Evolutionary conservation across 2,113 vertebrate genomes (phyloP).

Genomic region (Procavia capensis): DNA sequence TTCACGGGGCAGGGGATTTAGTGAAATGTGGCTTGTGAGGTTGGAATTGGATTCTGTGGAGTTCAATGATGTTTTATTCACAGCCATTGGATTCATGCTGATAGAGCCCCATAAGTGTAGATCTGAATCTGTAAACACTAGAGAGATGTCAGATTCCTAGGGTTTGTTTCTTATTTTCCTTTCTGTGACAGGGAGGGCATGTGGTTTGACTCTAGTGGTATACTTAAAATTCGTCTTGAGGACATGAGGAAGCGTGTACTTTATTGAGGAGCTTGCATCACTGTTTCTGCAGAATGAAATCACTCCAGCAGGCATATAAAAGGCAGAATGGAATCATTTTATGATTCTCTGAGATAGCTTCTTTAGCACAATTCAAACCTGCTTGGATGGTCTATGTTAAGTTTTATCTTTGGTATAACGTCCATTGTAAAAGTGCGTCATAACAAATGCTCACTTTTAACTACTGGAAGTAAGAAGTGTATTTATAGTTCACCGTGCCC

Average conservation of each 20-base stretch:
- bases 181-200: not conserved
- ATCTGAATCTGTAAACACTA: conserved; percentile 4
- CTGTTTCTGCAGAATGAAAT: conserved; percentile 27
- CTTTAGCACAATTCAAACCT: not conserved
- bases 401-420: not conserved
- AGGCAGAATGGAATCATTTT: not conserved
- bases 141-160: not conserved
- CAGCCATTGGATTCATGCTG: conserved; percentile 37
- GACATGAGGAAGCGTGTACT: not conserved
- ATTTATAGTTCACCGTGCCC: accelerated
- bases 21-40: not conserved
- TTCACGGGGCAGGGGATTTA: conserved; percentile 21
- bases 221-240: conserved; percentile 48
- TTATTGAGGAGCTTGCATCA: not conserved
- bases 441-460: not conserved
- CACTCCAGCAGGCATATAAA: not conserved
- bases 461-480: not conserved
- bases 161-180: not conserved
- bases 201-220: not conserved
- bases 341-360: not conserved
- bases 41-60: conserved; percentile 4
- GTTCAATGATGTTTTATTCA: conserved; percentile 61
- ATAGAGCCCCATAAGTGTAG: not conserved
- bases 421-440: not conserved
- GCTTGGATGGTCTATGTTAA: not conserved